phyloP scores from a whole-genome alignment of 1,140 invertebrate species.

The Planococcus citri region DNA sequence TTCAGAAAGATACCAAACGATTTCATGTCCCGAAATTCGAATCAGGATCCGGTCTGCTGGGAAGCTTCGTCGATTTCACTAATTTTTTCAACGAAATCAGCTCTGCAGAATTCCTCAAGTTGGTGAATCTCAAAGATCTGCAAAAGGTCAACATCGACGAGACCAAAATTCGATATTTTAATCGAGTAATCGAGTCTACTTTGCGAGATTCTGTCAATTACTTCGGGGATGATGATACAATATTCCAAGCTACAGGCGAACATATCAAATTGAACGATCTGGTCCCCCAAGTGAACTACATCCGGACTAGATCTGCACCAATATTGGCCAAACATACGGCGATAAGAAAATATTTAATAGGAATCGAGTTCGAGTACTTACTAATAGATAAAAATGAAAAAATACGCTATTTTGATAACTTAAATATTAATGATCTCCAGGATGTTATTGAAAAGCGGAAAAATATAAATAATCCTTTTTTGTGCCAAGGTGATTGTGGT shows the following conservation, averaged over 20 bases:
- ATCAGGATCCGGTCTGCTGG: neutral
- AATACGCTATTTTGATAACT: too few species aligned
- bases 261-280: neutral
- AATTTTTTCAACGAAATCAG: neutral
- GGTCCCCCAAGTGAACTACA: too few species aligned
- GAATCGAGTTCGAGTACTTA: too few species aligned
- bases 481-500: too few species aligned
- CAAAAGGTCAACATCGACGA: neutral
- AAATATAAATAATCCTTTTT: too few species aligned
- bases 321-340: constrained; percentile 12
- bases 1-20: neutral
- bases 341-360: too few species aligned
- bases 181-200: neutral
- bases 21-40: too few species aligned
- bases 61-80: neutral
- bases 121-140: neutral
- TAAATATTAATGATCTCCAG: too few species aligned
- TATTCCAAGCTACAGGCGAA: neutral
- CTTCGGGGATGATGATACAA: neutral
- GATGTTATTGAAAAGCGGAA: too few species aligned
- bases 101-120: neutral
- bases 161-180: neutral
- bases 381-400: too few species aligned
- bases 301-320: neutral
- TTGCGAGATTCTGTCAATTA: neutral